Base-by-base conservation (phyloP, 2,888 invertebrate genomes). In the Patella depressa region DNA sequence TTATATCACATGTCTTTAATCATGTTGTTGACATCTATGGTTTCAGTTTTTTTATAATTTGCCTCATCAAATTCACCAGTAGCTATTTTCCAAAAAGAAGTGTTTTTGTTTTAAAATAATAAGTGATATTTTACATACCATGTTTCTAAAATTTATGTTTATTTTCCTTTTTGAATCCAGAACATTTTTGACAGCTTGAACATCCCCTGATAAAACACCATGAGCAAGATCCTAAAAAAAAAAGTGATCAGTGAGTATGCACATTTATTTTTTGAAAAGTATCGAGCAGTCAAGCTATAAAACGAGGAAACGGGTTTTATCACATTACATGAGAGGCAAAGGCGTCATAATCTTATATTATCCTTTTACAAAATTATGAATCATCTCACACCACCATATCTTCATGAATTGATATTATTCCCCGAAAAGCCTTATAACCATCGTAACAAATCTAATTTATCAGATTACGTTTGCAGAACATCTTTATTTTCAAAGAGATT, bases 141-240 rank as follows among this genome's bases (percentile, higher is more conserved):
- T 77, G 76, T 89, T 89, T 79, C 86, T 87, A 59, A 89, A 84
- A 79, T 89, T 88, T 29, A 88, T 78, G 78, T 89, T 89, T n/a
- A 86, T 74, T 71, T 79, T 81, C 45, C 75, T 72, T 71, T 82
- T 83, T 2, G 84, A 80, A 3, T 79, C 71, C 55, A 87, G 77
- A 69, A 87, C 77, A 29, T 79, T 81, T 74, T 82, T 81, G 1
- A 86, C 88, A 55, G 79, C 81, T 19, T 79, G 75, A 9, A 83
- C 75, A 78, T 88, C 88, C 65, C 87, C 88, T 15, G 88, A 86
- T 73, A 89, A 69, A 3, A 88, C 88, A 75, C 85, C 84, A 81
- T 89, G 89, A 4, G 88, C 89, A 69, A 89, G 79, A 77, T 87
- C 86, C 89, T 89, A 79, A 9, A 85, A 83, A 45, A 74, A 70